phyloP scores from a whole-genome alignment of 2,113 vertebrate genomes.

The Erythrocercus mccallii region DNA sequence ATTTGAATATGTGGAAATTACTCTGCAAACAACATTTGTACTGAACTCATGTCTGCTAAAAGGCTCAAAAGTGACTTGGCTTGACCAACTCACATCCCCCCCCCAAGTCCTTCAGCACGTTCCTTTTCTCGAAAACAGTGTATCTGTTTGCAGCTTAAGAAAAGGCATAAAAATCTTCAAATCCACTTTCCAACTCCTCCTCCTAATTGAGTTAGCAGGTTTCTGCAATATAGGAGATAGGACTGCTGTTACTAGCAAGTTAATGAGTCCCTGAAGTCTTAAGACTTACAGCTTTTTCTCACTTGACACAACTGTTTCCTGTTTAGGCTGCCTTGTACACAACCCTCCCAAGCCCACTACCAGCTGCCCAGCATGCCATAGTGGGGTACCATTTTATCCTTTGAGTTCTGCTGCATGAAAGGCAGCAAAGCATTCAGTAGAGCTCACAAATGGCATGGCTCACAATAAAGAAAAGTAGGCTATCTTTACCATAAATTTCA shows the following conservation, averaged over 20 bases:
- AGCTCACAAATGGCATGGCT: neutral
- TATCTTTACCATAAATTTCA: neutral
- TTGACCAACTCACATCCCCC: accelerated
- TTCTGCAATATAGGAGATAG: accelerated
- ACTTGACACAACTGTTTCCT: neutral
- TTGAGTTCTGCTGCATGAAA: neutral
- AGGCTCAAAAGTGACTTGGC: neutral
- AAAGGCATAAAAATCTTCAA: neutral
- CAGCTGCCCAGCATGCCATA: neutral
- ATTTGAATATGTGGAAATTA: neutral
- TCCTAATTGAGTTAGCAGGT: neutral
- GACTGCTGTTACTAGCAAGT: neutral
- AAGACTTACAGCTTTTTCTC: neutral
- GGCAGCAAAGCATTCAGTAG: neutral
- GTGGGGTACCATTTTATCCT: neutral
- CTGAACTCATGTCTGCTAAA: neutral
- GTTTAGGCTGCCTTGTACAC: neutral
- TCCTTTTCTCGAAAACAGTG: neutral
- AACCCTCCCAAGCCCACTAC: neutral
- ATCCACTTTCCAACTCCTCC: neutral
- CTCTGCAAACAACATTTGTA: neutral
- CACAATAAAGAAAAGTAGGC: neutral
- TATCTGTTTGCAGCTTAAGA: neutral
- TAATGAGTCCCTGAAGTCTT: neutral
- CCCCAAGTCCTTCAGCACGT: accelerated